These are phyloP conservation scores for Mustela lutreola DNA, from an alignment of 2,113 vertebrate genomes.

Conservation along the genomic window DNA sequence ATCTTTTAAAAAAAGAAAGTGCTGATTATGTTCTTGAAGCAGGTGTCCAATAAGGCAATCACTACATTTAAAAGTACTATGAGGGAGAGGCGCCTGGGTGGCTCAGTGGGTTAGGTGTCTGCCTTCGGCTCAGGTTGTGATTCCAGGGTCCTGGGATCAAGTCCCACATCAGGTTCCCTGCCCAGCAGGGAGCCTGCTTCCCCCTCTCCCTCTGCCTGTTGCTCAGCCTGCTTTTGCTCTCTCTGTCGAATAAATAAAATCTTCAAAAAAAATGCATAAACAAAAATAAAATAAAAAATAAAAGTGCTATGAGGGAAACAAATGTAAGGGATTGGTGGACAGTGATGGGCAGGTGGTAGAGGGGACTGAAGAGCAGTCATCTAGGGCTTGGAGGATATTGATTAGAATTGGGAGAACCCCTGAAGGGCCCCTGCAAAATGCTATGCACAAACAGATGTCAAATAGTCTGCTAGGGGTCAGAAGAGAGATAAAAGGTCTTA, in stretches of 20 bases:
- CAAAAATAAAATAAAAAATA: too few relatives aligned
- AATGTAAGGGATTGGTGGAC: background rate
- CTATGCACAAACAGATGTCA: slow-evolving; percentile 18
- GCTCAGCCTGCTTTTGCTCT: too few relatives aligned
- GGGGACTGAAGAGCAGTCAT: slow-evolving; percentile 16
- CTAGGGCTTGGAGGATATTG: background rate
- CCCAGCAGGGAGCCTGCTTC: too few relatives aligned
- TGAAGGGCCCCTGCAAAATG: slow-evolving; percentile 30
- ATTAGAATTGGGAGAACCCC: background rate
- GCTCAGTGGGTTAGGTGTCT: too few relatives aligned
- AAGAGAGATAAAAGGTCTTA: slow-evolving; percentile 13
- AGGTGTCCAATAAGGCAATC: slow-evolving; percentile 38
- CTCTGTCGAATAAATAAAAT: too few relatives aligned
- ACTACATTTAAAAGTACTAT: background rate
- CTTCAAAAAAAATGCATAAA: too few relatives aligned
- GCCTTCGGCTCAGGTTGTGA: too few relatives aligned
- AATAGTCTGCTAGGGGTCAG: background rate
- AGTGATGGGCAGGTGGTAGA: slow-evolving; percentile 56
- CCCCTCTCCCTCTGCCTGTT: too few relatives aligned
- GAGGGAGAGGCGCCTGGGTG: background rate
- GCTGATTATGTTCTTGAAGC: slow-evolving; percentile 67
- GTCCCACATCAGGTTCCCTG: too few relatives aligned
- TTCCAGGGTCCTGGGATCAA: too few relatives aligned
- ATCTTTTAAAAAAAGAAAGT: background rate
- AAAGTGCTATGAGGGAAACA: background rate